Conservation (phyloP, 2,888 invertebrate genomes). For the Mesopsocus fuscifrons region DNA sequence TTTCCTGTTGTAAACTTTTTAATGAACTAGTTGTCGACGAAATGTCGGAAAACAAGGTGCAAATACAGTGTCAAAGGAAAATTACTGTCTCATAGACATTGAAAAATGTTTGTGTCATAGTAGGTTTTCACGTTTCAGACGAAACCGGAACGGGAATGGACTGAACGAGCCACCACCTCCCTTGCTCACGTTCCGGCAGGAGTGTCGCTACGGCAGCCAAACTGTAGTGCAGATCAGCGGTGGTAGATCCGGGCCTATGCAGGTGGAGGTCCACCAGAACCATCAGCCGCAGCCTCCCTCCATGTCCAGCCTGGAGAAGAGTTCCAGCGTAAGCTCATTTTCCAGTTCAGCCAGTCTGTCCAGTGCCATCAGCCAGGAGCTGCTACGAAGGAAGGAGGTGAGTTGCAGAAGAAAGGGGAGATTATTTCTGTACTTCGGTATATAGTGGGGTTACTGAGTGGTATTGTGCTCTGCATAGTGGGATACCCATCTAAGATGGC, state of each 20-base stretch:
- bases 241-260: background rate
- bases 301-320: background rate
- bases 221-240: background rate
- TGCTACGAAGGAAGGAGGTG: conserved; percentile 47
- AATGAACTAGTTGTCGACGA: no score
- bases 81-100: no score
- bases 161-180: background rate
- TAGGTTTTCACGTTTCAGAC: background rate
- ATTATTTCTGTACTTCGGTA: conserved; percentile 3
- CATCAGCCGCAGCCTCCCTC: background rate
- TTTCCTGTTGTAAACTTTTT: no score
- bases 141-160: background rate
- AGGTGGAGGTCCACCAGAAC: background rate
- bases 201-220: background rate
- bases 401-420: conserved; percentile 12
- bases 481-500: no score
- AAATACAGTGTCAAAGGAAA: no score
- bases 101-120: no score
- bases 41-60: no score
- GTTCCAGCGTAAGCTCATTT: background rate
- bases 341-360: conserved; percentile 32
- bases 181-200: background rate
- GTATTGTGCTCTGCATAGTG: background rate
- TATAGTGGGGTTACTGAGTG: conserved; percentile 3
- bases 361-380: conserved; percentile 49